phyloP scores from a whole-genome alignment of 2,113 vertebrate genomes.

The Sapajus apella region DNA sequence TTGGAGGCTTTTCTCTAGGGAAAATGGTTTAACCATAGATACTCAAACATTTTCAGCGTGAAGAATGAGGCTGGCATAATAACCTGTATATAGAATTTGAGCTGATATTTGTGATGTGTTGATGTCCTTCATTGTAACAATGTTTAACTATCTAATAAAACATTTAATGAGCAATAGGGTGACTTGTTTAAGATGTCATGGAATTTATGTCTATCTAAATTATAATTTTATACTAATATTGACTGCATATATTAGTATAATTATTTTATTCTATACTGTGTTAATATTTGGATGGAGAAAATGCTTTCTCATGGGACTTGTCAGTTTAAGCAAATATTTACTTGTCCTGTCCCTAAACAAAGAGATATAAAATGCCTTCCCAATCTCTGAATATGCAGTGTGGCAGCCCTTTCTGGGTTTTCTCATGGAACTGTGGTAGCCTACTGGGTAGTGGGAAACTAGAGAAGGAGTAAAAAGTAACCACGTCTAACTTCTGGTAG shows the following conservation, averaged over 20 bases:
- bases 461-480: neutral
- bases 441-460: neutral
- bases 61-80: neutral
- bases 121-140: neutral
- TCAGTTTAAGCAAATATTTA: neutral
- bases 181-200: neutral
- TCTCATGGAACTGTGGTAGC: neutral
- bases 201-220: neutral
- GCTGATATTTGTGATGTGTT: neutral
- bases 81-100: neutral
- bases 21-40: neutral
- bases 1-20: neutral
- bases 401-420: neutral
- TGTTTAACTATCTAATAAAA: neutral
- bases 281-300: neutral
- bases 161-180: neutral
- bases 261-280: neutral
- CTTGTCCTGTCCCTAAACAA: neutral
- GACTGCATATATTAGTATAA: neutral
- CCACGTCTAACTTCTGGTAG: neutral
- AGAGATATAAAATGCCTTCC: neutral
- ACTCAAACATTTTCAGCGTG: neutral
- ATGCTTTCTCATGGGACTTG: neutral
- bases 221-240: neutral
- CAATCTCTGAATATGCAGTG: neutral